Conservation (phyloP, 2,888 invertebrate genomes). For the Nipponacmea schrenckii region DNA sequence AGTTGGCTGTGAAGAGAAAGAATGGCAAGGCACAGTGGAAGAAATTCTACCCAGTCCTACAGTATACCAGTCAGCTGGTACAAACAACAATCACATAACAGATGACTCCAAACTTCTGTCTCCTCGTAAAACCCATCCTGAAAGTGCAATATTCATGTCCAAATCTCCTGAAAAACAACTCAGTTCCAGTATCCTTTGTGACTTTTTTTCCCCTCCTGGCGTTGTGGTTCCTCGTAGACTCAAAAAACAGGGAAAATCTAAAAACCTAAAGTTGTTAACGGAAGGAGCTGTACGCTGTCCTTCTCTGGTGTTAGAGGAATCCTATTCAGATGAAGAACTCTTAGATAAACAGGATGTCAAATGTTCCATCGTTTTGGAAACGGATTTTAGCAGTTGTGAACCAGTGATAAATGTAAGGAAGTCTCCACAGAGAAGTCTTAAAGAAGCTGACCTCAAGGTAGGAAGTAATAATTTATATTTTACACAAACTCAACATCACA, state of each 20-base stretch:
- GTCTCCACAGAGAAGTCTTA: too few relatives aligned
- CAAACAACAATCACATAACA: background rate
- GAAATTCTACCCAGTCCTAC: background rate
- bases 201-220: too few relatives aligned
- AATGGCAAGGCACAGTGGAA: background rate
- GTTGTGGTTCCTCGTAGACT: background rate
- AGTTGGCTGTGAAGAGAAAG: background rate
- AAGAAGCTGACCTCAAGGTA: too few relatives aligned
- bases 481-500: too few relatives aligned
- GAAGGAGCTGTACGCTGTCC: background rate
- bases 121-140: too few relatives aligned
- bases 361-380: background rate
- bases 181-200: too few relatives aligned
- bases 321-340: background rate
- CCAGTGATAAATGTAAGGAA: too few relatives aligned
- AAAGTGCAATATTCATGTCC: too few relatives aligned
- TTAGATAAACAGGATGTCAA: background rate
- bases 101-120: too few relatives aligned
- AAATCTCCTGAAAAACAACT: too few relatives aligned
- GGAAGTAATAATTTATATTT: too few relatives aligned
- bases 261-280: background rate
- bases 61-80: background rate
- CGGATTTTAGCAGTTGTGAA: too few relatives aligned
- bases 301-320: background rate
- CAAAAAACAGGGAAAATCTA: constrained; percentile 2